Evolutionary conservation across 2,888 invertebrate genomes (phyloP), one percentile per base, ranked within the genome.

Genomic region (Opisthograptis luteolata): DNA sequence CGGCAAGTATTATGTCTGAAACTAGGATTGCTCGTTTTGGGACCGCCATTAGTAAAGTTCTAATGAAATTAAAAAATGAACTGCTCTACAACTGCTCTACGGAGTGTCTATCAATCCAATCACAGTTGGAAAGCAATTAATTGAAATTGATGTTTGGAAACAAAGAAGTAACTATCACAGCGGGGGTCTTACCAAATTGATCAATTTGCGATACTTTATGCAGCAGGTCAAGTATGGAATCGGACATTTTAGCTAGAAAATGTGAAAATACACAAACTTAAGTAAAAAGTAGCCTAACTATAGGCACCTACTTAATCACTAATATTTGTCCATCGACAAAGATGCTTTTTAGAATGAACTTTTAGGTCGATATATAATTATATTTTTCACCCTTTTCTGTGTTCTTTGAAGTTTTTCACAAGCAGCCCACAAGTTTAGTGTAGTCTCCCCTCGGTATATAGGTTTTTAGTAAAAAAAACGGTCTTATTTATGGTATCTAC

Each of bases 1-100:
- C 64, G 1, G 63, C 56, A 5, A 48, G 9, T n/a, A 12, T 19
- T 30, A 51, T 51, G 1, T 19, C 30, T 8, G 35, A 35, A 10
- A 30, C 25, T 1, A 51, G 12, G 5, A 12, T 10, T 9, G 17
- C 17, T 20, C 19, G 5, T 13, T 24, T 44, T 36, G 12, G 3
- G 12, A 8, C 34, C 13, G 9, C 22, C 50, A 51, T 51, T 1
- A 10, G 24, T 14, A 24, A n/a, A 28, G 9, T 12, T 17, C 13
- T 10, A 8, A 12, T 24, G 10, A 8, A n/a, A n/a, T n/a, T n/a
- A n/a, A n/a, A 13, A 19, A 36, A 7, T 22, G 19, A 41, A 7
- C 25, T 25, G 25, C 25, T 10, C n/a, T 4, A 8, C n/a, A 22
- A 22, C n/a, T 22, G n/a, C 20, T 20, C 20, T 5, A n/a, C 5